Evolutionary conservation across 2,113 vertebrate species (phyloP).

Genomic region (Mandrillus leucophaeus): DNA sequence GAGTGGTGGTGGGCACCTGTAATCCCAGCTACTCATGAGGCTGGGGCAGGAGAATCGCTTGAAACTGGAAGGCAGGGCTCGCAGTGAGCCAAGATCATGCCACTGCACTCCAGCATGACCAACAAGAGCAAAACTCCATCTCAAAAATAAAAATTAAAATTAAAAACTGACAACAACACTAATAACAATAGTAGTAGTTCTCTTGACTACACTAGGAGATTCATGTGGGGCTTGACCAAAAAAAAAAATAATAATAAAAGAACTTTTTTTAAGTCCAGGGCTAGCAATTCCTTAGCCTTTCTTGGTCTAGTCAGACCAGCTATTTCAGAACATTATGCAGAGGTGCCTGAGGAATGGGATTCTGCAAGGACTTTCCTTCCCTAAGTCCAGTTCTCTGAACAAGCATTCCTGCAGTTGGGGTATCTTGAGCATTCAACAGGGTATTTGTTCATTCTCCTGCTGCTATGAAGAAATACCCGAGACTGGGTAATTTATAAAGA

Average conservation of each 20-base stretch:
- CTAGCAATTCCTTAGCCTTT: not conserved
- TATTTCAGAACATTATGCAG: not conserved
- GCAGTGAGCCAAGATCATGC: no score
- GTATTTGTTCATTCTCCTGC: no score
- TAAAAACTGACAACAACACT: not conserved
- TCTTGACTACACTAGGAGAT: not conserved
- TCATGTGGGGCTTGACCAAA: not conserved
- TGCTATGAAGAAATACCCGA: no score
- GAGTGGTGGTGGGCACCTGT: no score
- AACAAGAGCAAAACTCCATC: no score
- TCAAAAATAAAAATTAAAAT: no score
- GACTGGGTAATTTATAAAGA: no score
- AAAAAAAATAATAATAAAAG: not conserved
- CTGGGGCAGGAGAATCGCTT: no score
- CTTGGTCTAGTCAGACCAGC: not conserved
- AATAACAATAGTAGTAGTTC: not conserved
- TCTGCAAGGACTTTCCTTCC: not conserved
- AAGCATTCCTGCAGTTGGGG: not conserved
- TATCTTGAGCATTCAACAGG: not conserved
- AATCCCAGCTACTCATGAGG: no score
- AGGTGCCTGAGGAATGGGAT: not conserved
- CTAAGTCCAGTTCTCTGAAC: not conserved
- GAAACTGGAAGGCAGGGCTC: no score
- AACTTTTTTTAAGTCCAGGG: not conserved
- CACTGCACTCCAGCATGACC: no score